These are phyloP conservation scores for Psilopogon haemacephalus DNA, from an alignment of 2,113 vertebrate genomes.

Conservation along the genomic window DNA sequence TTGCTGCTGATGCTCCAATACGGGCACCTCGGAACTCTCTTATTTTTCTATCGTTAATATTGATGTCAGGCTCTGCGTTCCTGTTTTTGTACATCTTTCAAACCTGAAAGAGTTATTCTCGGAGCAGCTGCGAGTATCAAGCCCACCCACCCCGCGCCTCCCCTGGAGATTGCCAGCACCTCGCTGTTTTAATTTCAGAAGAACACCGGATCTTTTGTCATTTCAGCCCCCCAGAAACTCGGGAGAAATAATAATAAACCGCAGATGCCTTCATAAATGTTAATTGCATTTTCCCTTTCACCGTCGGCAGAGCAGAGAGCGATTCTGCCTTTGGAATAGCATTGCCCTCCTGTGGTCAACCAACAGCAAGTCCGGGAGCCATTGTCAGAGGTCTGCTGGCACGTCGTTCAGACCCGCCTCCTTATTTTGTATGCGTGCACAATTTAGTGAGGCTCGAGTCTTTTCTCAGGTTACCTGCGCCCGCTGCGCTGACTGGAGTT, in stretches of 20 bases:
- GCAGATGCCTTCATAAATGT: not conserved
- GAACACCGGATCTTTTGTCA: not conserved
- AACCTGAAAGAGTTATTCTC: not conserved
- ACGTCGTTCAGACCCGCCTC: fast-evolving
- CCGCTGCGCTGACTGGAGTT: not conserved
- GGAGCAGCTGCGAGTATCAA: not conserved
- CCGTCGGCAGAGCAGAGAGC: not conserved
- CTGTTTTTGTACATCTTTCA: not conserved
- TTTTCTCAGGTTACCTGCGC: not conserved
- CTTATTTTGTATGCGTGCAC: not conserved
- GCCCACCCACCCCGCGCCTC: too few relatives aligned
- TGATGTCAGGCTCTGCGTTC: not conserved
- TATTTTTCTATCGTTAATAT: fast-evolving
- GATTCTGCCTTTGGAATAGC: not conserved
- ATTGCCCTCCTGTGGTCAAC: slow-evolving; percentile 56
- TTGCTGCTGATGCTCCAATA: not conserved
- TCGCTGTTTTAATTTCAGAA: not conserved
- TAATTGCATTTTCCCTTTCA: not conserved
- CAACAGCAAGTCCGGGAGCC: not conserved
- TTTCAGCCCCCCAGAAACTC: not conserved
- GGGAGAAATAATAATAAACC: not conserved
- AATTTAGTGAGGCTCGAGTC: not conserved
- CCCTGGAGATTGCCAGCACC: not conserved
- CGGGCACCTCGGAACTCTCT: not conserved
- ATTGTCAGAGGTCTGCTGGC: not conserved